phyloP scores from a whole-genome alignment of 2,113 vertebrate genomes.

The Rissa tridactyla region DNA sequence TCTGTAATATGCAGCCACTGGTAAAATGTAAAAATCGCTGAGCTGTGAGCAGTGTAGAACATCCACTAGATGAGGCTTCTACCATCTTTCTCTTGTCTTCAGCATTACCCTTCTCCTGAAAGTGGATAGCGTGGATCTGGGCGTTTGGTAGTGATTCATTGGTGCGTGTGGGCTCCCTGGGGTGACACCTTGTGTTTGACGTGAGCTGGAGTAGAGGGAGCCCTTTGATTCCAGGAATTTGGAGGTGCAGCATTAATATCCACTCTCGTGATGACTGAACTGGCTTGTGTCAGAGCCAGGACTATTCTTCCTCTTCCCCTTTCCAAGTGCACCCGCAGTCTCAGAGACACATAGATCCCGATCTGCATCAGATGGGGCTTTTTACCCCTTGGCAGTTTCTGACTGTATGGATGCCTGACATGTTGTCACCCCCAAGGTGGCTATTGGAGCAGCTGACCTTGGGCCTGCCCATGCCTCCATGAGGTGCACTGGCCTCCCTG shows the following conservation, averaged over 20 bases:
- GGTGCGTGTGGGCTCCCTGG: fast-evolving
- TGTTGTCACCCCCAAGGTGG: background rate
- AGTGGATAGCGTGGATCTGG: background rate
- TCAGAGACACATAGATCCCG: background rate
- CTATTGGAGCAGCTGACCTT: background rate
- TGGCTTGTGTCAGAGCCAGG: background rate
- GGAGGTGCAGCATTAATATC: background rate
- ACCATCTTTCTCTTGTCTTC: background rate
- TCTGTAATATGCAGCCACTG: background rate
- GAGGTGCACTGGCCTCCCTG: background rate
- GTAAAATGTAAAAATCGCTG: background rate
- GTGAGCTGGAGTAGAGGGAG: background rate
- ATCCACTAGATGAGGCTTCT: background rate
- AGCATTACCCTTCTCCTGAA: background rate
- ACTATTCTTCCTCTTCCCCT: background rate
- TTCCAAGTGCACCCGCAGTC: background rate
- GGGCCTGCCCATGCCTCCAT: fast-evolving
- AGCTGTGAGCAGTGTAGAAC: background rate
- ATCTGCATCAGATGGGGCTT: background rate
- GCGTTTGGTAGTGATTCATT: background rate
- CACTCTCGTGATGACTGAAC: background rate
- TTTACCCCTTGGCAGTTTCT: background rate
- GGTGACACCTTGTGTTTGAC: background rate
- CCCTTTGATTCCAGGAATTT: background rate
- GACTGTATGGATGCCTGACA: fast-evolving